Base-by-base conservation (phyloP, 37 sponge, comb jelly and placozoan species). In the Theonella swinhoei region DNA sequence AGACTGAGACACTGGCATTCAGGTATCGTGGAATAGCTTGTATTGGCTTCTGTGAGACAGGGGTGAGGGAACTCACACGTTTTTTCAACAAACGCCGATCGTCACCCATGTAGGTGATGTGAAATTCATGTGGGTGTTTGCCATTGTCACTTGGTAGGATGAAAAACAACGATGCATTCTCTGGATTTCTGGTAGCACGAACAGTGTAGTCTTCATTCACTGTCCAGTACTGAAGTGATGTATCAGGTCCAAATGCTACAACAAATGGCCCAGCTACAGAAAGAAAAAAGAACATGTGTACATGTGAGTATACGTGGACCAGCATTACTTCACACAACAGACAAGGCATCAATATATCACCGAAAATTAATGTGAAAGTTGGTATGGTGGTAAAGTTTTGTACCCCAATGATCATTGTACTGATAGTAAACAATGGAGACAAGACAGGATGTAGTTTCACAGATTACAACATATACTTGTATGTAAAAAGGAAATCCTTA, bases 191-290 rank as follows among this genome's bases (percentile, higher is more conserved):
- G 9, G 89, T 88, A n/a, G 62, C 83, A n/a, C 64, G 19, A 42
- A 84, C 65, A 1, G 11, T 24, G 20, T 67, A 39, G 31, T 24
- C 67, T 40, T 77, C 69, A 28, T 75, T 64, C 42, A 77, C 83
- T 28, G 39, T 72, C 69, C 67, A 78, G 84, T 64, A 77, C 22
- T 62, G 28, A 47, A 47, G 54, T 7, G 54, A 47, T 1, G 14
- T 29, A 9, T 70, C 79, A 3, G 58, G 23, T 36, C 38, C 67
- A n/a, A 68, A 81, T 59, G 64, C 26, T 17, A 88, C 66, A 39
- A 88, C 14, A 61, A 69, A 88, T 2, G 89, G 89, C 4, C 89
- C 89, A 68, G 74, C 88, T 88, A 75, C 24, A 81, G 25, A 42
- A 30, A 59, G 24, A 42, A 42, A 70, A 81, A 26, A 42, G 2